Base-by-base conservation (phyloP, 2,797 vertebrate species). In the Geotrypetes seraphini region DNA sequence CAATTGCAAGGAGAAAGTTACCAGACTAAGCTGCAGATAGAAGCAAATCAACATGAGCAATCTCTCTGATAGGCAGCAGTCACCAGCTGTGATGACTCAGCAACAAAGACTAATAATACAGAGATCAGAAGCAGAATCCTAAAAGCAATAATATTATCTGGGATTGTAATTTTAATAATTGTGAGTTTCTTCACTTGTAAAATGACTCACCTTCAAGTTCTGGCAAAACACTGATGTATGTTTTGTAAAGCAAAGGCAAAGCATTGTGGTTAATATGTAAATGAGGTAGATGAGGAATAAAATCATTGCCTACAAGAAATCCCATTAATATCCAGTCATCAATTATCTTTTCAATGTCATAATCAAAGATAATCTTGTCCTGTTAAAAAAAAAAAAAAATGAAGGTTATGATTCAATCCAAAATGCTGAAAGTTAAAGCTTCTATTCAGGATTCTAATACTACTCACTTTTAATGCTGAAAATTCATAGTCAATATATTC, bases 261-360 rank as follows among this genome's bases (percentile, higher is more conserved):
- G 96, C 96, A 48, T 99, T 96, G 28, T 96, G 92, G 64, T 85
- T 96, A 73, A 99, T 99, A 67, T 99, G 96, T 41, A 99, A 87
- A 75, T 99, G 81, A 82, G 96, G 96, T 75, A 99, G 91, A 69
- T 99, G 94, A 72, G 96, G 96, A 63, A 99, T 99, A 81, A 99
- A 99, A 77, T 99, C 96, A 60, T 99, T 99, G 60, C 96, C 96
- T 49, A 99, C 93, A 25, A 99, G 85, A 75, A 99, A 99, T 48
- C 94, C 95, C 96, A 99, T 99, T 63, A 99, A 81, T 53, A 99
- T 90, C 96, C 96, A 99, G 79, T 99, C 96, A 37, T 99, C 96
- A 74, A 99, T 96, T 75, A 99, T 86, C 55, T 85, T 83, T 74
- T 99, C 96, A 73, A 99, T 68, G 68, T 96, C 87, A 52, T 95